A percentile compares a stretch with the other conserved stretches of the same genome.
Conservation (phyloP, 2,113 vertebrate genomes). For the Natator depressus region DNA sequence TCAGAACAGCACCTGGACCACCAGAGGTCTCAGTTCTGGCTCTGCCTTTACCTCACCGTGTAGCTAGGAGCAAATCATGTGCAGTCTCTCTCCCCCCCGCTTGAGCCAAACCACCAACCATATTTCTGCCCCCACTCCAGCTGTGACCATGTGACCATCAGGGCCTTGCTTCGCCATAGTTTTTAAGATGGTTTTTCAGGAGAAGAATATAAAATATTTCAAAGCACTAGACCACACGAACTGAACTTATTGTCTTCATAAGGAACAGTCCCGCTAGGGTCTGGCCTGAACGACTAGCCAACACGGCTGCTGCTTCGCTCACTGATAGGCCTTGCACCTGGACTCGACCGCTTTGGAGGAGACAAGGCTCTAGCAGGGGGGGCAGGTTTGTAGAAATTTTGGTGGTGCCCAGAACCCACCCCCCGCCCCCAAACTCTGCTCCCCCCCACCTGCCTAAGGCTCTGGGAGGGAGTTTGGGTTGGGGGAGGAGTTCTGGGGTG, state of each 20-base stretch:
- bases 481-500: too few species aligned
- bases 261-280: background rate
- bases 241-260: background rate
- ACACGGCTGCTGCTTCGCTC: background rate
- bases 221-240: background rate
- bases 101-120: background rate
- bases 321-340: background rate
- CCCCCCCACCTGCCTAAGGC: too few species aligned
- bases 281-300: too few species aligned
- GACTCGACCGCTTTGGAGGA: background rate
- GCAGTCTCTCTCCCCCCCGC: background rate
- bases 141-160: background rate
- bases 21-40: background rate
- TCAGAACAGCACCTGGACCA: background rate
- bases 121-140: background rate
- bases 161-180: background rate
- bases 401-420: too few species aligned
- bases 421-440: too few species aligned
- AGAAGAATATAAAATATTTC: background rate
- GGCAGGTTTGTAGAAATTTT: too few species aligned
- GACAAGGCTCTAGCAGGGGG: too few species aligned
- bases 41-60: fast-evolving
- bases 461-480: too few species aligned
- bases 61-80: background rate
- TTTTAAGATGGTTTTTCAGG: background rate